Evolutionary conservation across 2,888 invertebrate genomes (phyloP), one percentile per base, ranked within the genome.

Genomic region (Pristionchus entomophagus): DNA sequence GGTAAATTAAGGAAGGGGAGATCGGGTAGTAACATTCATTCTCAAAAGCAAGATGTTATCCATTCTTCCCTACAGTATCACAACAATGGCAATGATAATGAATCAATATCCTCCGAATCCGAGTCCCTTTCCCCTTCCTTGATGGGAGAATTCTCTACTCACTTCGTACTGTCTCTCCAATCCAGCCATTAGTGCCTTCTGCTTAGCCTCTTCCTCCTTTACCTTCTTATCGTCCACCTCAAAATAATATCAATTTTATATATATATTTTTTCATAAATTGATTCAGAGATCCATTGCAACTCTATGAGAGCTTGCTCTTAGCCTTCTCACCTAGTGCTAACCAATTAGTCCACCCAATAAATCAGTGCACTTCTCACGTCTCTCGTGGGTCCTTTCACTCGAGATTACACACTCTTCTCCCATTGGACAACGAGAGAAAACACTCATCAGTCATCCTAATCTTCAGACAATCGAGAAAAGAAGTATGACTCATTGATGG

Each of bases 131-230:
- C 85, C 85, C 35, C 56, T 85, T 85, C 73, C 85, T 29, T 59
- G 38, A 56, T 85, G 85, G 38, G 85, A 77, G 85, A 73, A 77
- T 41, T 85, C 85, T 41, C 85, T 73, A 41, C 73, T 77, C 53
- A 77, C 85, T 56, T 85, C 73, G 35, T 85, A 85, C n/a, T 85
- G 85, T 77, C 32, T 85, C 73, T 85, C 73, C 77, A 85, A 41
- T 53, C 77, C 77, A 26, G 56, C 56, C 85, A 85, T 85, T 12
- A 85, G 41, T 29, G 51, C 85, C 22, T 85, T 73, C 85, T 85
- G 85, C 56, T 77, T 73, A 22, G 85, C 85, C n/a, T 56, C 22
- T 77, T 85, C 85, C 38, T 85, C 77, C 53, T 77, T 41, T 51
- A 85, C 26, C n/a, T 84, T 82, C 82, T 22, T 22, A n/a, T 62